phyloP scores from a whole-genome alignment of 1,140 invertebrate species.

The Pseudomyrmex dendroicus region DNA sequence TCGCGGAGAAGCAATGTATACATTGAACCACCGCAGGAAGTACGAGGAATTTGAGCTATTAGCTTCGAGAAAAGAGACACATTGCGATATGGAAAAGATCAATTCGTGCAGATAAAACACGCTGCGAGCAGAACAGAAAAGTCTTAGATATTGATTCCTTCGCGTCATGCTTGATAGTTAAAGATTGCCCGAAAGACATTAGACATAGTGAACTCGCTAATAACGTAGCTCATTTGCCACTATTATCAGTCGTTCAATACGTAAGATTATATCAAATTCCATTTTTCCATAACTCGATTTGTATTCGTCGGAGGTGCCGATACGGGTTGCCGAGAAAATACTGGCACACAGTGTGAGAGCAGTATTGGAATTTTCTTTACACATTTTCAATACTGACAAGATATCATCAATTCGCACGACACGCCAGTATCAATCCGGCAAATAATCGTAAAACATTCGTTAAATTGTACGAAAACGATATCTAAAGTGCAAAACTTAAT shows the following conservation, averaged over 20 bases:
- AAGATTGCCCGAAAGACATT: conserved; percentile 25
- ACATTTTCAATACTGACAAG: no score
- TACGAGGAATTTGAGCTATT: conserved; percentile 9
- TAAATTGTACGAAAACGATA: no score
- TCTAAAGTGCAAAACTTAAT: not conserved
- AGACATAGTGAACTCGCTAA: conserved; percentile 31
- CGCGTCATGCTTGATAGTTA: conserved; percentile 36
- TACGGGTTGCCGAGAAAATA: not conserved
- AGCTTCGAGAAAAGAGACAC: not conserved
- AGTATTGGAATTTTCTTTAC: no score
- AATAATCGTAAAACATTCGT: no score
- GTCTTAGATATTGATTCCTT: conserved; percentile 37
- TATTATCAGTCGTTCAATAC: conserved; percentile 62
- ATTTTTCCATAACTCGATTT: no score
- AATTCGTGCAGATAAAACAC: conserved; percentile 20
- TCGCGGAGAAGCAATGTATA: not conserved
- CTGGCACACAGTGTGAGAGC: no score
- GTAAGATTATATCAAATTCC: conserved; percentile 69
- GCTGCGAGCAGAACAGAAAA: conserved; percentile 10
- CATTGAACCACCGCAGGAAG: not conserved
- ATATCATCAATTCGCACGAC: no score
- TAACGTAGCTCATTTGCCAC: conserved; percentile 47
- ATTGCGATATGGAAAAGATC: not conserved
- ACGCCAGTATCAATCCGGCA: no score
- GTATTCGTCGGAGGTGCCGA: no score